Evolutionary conservation across 2,113 vertebrate species (phyloP).

Genomic region (Ptilorrhoa leucosticta): DNA sequence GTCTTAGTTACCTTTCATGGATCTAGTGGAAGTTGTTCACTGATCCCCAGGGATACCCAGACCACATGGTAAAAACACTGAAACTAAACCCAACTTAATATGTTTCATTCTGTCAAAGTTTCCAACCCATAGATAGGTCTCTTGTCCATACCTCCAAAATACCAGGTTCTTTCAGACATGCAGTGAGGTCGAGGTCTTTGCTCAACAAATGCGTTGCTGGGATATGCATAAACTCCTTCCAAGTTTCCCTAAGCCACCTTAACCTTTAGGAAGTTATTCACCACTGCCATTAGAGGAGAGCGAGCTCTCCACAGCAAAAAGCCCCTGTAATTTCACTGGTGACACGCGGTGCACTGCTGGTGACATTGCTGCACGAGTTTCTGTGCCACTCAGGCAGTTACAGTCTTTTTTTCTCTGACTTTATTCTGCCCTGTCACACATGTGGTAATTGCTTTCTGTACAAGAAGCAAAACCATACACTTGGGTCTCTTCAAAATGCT

Average conservation of each 20-base stretch:
- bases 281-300: background rate
- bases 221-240: background rate
- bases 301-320: background rate
- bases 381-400: background rate
- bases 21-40: background rate
- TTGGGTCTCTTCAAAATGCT: conserved; percentile 7
- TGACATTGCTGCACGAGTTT: background rate
- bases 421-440: background rate
- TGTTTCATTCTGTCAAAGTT: background rate
- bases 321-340: background rate
- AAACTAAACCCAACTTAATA: background rate
- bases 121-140: background rate
- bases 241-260: background rate
- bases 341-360: background rate
- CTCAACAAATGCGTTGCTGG: background rate
- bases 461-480: background rate
- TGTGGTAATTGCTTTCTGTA: background rate
- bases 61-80: background rate
- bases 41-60: background rate
- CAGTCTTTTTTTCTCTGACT: background rate
- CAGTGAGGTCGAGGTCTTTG: background rate
- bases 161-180: background rate
- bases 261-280: background rate
- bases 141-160: background rate
- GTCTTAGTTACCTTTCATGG: background rate